Conservation (phyloP, 2,113 vertebrate genomes). For the Cephalophus harveyi region DNA sequence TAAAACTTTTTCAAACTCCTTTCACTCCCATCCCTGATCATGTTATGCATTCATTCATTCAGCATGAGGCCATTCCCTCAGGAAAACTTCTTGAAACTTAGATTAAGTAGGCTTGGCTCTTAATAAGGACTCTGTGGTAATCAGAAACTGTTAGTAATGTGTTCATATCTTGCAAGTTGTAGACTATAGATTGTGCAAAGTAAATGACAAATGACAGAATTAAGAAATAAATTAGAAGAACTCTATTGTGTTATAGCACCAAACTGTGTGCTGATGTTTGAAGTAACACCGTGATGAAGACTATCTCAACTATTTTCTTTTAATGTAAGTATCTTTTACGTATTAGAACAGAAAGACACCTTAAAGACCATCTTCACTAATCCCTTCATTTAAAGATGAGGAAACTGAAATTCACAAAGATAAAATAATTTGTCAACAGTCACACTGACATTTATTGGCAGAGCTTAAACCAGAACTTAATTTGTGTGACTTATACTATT, state of each 20-base stretch:
- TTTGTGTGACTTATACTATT: not conserved
- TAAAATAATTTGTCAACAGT: not conserved
- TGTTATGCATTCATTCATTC: slow-evolving; percentile 36
- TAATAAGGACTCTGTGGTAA: slow-evolving; percentile 23
- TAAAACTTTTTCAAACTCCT: not conserved
- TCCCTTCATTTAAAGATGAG: not conserved
- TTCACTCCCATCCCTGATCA: not conserved
- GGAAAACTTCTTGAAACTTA: not conserved
- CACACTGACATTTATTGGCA: not conserved
- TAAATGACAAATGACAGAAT: slow-evolving; percentile 36
- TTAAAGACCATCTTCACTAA: not conserved
- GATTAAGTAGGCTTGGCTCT: slow-evolving; percentile 12
- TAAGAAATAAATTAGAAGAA: slow-evolving; percentile 58
- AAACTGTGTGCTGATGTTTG: slow-evolving; percentile 66
- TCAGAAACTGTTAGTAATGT: slow-evolving; percentile 34
- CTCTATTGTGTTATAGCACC: slow-evolving; percentile 51
- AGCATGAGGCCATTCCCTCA: not conserved
- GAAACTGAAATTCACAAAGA: not conserved
- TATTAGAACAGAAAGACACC: not conserved
- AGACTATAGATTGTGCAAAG: slow-evolving; percentile 56
- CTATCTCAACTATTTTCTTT: slow-evolving; percentile 53
- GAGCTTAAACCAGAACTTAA: not conserved
- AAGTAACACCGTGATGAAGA: slow-evolving; percentile 49
- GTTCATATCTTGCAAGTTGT: not conserved
- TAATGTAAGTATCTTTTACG: slow-evolving; percentile 40